Base-by-base conservation (phyloP, 1,140 invertebrate genomes). In the Zaprionus gabonicus region DNA sequence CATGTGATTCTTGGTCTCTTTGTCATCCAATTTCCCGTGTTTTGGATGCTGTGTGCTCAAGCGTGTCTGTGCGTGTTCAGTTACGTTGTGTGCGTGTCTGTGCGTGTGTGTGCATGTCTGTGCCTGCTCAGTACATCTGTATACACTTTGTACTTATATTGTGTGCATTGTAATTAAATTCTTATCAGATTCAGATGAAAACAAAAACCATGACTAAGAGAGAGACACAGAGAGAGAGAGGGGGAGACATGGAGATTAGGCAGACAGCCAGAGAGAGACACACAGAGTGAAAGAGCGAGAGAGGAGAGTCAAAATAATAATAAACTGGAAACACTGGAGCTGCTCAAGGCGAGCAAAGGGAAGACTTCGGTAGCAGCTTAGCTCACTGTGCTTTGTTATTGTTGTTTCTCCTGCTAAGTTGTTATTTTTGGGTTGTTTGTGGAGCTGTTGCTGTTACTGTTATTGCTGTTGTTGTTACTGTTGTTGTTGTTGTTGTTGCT, bases 151-250 rank as follows among this genome's bases (percentile, higher is more conserved):
- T 83, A 36, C 20, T 51, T 70, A 55, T 38, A 63, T 74, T 86
- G 87, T 86, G 70, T 80, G 83, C 77, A 81, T 78, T 83, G 84
- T 87, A 87, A 88, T 87, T 87, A 87, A 87, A 87, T 87, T 87
- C 83, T 87, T 87, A 87, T 87, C 83, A 88, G 74, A 72, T 76
- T 64, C 36, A 65, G 80, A 83, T 86, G 84, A 64, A 72, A 80
- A 80, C 71, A 78, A 64, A 65, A 65, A 63, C 59, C 41, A 31
- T 31, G 28, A 31, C 28, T 31, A 25, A 59, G 55, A 66, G 34
- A 25, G 38, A 72, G 60, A 59, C 69, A 9, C 7, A 31, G 7
- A 28, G 6, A 1, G 27, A 28, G 27, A 6, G 27, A n/a, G n/a
- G 17, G 17, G 71, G 67, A 66, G 69, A 78, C 60, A 77, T 68